Conservation (phyloP, 1,140 invertebrate species). For the Camponotus vicinus region DNA sequence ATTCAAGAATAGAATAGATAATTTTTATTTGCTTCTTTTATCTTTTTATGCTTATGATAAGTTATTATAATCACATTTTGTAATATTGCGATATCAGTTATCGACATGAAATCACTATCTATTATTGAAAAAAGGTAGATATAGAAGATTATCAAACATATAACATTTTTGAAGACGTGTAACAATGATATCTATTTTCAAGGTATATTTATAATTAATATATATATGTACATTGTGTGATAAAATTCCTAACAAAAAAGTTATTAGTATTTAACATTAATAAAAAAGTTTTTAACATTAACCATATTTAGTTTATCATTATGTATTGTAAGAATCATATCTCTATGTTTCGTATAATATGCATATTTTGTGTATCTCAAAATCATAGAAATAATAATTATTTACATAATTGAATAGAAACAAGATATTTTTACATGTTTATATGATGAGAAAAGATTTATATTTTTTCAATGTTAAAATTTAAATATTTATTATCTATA, state of each 20-base stretch:
- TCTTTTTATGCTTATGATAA: too few species aligned
- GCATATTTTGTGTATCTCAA: not conserved
- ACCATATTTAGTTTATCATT: not conserved
- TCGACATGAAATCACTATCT: not conserved
- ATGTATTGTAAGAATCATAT: not conserved
- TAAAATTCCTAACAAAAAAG: not conserved
- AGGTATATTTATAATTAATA: not conserved
- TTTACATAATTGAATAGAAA: conserved; percentile 6
- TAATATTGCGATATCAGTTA: not conserved
- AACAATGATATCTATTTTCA: conserved; percentile 19
- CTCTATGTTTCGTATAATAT: too few species aligned
- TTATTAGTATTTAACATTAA: conserved; percentile 6
- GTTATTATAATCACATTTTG: not conserved
- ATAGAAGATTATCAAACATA: not conserved
- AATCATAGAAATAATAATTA: not conserved
- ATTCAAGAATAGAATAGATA: not conserved
- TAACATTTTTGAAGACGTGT: not conserved
- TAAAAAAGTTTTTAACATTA: not conserved
- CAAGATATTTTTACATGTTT: not conserved
- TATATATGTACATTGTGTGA: not conserved
- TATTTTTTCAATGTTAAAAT: not conserved
- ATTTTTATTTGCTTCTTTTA: not conserved
- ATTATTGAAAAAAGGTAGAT: not conserved
- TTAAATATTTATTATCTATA: not conserved
- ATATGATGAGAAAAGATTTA: conserved; percentile 15